Percentiles rank a stretch among this genome's conserved stretches.
Evolutionary conservation across 2,888 invertebrate genomes (phyloP).

Genomic region (Pecten maximus): DNA sequence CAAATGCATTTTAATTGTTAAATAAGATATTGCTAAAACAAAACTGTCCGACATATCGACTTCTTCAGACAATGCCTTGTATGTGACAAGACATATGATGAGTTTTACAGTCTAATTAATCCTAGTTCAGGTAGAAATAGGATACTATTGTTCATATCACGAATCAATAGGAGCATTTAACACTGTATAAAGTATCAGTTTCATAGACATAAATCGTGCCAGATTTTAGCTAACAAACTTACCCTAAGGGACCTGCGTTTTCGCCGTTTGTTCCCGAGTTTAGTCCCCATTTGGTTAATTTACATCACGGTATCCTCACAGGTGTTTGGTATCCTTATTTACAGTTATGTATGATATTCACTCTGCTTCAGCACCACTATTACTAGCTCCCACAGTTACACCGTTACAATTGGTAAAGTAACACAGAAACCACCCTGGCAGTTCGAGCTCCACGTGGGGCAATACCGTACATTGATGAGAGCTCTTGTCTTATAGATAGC

Average conservation of each 20-base stretch:
- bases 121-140: background rate
- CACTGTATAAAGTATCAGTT: background rate
- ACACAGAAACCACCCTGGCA: constrained; percentile 4
- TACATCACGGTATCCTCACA: background rate
- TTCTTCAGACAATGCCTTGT: background rate
- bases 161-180: background rate
- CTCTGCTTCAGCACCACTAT: background rate
- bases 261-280: constrained; percentile 2
- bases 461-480: constrained; percentile 3
- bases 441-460: background rate
- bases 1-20: background rate
- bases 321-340: background rate
- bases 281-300: background rate
- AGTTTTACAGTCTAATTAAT: background rate
- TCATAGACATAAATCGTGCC: constrained; percentile 4
- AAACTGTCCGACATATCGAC: background rate
- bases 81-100: constrained; percentile 29
- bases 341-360: background rate
- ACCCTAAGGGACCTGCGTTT: background rate
- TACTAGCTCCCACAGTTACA: background rate
- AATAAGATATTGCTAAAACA: background rate
- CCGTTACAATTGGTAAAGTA: background rate
- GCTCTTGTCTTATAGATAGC: constrained; percentile 30
- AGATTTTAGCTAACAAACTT: constrained; percentile 6
- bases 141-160: background rate